Evolutionary conservation across 2,113 vertebrate species (phyloP).

Genomic region (Chloebia gouldiae): DNA sequence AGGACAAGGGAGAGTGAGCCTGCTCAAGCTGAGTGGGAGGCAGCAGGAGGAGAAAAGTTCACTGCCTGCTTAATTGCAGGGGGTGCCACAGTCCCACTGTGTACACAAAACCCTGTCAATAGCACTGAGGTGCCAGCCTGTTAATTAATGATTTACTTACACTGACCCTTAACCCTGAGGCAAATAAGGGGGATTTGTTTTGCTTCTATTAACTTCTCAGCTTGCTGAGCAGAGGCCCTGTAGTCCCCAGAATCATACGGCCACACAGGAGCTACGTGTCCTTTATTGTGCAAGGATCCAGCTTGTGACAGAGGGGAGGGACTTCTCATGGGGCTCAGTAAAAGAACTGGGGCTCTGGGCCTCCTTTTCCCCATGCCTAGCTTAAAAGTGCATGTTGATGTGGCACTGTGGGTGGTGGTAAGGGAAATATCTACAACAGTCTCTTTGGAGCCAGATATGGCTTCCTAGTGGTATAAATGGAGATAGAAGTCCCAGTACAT

Average conservation of each 20-base stretch:
- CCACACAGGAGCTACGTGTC: background rate
- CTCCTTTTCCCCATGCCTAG: background rate
- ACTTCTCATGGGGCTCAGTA: background rate
- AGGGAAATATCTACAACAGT: background rate
- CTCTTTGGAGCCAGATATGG: fast-evolving
- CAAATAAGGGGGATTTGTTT: conserved; percentile 79
- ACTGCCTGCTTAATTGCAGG: conserved; percentile 59
- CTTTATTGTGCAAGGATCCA: background rate
- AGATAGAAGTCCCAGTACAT: background rate
- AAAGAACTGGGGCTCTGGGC: fast-evolving
- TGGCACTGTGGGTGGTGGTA: background rate
- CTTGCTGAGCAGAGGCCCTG: conserved; percentile 56
- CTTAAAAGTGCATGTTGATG: background rate
- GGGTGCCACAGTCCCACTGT: conserved; percentile 70
- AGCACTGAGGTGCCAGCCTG: conserved; percentile 66
- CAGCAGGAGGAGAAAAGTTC: conserved; percentile 44
- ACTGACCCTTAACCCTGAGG: conserved; percentile 77
- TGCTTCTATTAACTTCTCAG: conserved; percentile 71
- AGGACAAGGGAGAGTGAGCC: background rate
- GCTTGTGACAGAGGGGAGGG: background rate
- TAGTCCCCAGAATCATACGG: background rate
- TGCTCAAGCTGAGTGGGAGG: background rate
- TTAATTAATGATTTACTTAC: conserved; percentile 83
- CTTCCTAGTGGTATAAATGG: background rate
- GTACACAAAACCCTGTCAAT: conserved; percentile 78